These are phyloP conservation scores for Scolopax mira DNA, from an alignment of 2,113 vertebrate species.

Conservation along the genomic window DNA sequence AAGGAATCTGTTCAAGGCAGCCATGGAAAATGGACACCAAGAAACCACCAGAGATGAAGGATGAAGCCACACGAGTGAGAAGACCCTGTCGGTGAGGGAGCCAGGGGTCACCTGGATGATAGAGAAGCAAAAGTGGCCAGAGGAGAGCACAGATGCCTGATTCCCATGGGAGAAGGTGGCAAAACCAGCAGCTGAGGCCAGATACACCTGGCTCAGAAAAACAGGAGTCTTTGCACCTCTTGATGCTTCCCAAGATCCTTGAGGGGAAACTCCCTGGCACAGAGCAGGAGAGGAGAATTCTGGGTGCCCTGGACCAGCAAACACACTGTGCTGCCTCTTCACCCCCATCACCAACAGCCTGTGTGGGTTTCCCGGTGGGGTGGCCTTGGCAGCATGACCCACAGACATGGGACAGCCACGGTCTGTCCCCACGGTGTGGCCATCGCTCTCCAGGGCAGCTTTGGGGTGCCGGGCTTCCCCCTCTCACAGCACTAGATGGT, in stretches of 20 bases:
- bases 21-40: not conserved
- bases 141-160: not conserved
- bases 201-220: not conserved
- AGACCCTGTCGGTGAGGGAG: not conserved
- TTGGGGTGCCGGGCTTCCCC: not conserved
- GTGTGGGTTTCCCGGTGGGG: not conserved
- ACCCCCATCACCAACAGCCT: not conserved
- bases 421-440: not conserved
- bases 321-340: not conserved
- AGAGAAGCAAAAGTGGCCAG: not conserved
- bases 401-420: rapidly evolving
- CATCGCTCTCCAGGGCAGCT: rapidly evolving
- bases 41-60: not conserved
- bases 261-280: not conserved
- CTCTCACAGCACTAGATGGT: constrained; percentile 23
- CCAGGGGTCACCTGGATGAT: not conserved
- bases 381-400: not conserved
- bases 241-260: not conserved
- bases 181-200: not conserved
- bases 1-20: not conserved
- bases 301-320: not conserved
- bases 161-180: not conserved
- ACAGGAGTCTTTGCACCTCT: not conserved
- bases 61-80: not conserved
- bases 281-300: not conserved